Base-by-base conservation (phyloP, 1,140 invertebrate genomes). In the Antheraea pernyi region DNA sequence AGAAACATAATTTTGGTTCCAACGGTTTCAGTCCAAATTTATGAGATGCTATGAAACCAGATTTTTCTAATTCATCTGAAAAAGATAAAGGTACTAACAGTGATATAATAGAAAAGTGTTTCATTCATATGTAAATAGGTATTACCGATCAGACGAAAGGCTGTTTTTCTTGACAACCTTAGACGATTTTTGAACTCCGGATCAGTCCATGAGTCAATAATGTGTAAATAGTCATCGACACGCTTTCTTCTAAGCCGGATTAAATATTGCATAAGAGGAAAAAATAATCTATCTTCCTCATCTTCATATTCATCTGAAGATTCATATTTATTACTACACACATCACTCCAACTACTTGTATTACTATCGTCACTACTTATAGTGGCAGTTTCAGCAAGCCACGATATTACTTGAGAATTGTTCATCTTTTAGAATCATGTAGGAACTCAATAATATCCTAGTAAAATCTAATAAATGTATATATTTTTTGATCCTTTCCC, bases 21-120 rank as follows among this genome's bases (percentile, higher is more conserved):
- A 88, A 74, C 11, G 84, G 86, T 62, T 85, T 86, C 59, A 83
- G 46, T 59, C 86, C 86, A 81, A 87, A 87, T 64, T 82, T 88
- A 67, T 86, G 84, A 16, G 77, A 78, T 68, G 86, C 82, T 65
- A 88, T 86, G 67, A 76, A 83, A 46, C 83, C 83, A 59, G 84
- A 88, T 62, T 80, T 75, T 71, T 83, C 77, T 69, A 81, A 74
- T 65, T 83, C 77, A 79, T 80, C 84, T 86, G 78, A 71, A 84
- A 84, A 78, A 72, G 70, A 19, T 53, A 71, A 72, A 65, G 19
- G 30, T 69, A 13, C 39, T 11, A 60, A 59, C 30, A 63, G 30
- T 30, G 11, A 48, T 30, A 42, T 36, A 36, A 67, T 37, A 60
- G 59, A n/a, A n/a, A n/a, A n/a, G 7, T 67, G 67, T 46, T 62